Percentiles rank a stretch among this genome's conserved stretches.
Conservation (phyloP, 2,888 invertebrate species). For the Dasysyrphus tricinctus region DNA sequence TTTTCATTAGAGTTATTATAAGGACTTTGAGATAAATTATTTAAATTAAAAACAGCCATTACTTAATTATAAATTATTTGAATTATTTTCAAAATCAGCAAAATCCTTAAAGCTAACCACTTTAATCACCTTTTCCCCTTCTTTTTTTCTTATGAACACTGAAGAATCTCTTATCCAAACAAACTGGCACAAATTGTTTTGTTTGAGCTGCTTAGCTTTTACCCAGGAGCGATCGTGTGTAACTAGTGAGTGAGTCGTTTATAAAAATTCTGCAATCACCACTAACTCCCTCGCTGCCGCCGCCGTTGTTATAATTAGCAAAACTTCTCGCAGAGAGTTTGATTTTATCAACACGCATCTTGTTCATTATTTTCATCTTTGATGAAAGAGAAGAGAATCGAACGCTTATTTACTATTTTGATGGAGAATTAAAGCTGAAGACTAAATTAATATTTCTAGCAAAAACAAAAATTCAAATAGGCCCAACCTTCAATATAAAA, state of each 20-base stretch:
- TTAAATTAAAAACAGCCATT: background rate
- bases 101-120: conserved; percentile 22
- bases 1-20: background rate
- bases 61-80: background rate
- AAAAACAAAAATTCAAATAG: too few relatives aligned
- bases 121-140: background rate
- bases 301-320: background rate
- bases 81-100: background rate
- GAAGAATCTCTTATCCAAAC: conserved; percentile 30
- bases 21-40: background rate
- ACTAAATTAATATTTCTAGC: too few relatives aligned
- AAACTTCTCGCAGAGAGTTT: background rate
- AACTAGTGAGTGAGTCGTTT: conserved; percentile 15
- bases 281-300: background rate
- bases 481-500: too few relatives aligned
- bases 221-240: conserved; percentile 14
- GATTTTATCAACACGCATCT: conserved; percentile 1
- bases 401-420: too few relatives aligned
- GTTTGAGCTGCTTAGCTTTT: conserved; percentile 27
- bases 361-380: conserved; percentile 21
- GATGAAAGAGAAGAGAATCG: conserved; percentile 29
- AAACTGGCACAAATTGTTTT: conserved; percentile 16
- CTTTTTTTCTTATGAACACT: conserved; percentile 31
- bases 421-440: too few relatives aligned
- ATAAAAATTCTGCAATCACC: background rate